These are phyloP conservation scores for Cheilosia vernalis DNA, from an alignment of 2,888 invertebrate genomes.

Conservation along the genomic window DNA sequence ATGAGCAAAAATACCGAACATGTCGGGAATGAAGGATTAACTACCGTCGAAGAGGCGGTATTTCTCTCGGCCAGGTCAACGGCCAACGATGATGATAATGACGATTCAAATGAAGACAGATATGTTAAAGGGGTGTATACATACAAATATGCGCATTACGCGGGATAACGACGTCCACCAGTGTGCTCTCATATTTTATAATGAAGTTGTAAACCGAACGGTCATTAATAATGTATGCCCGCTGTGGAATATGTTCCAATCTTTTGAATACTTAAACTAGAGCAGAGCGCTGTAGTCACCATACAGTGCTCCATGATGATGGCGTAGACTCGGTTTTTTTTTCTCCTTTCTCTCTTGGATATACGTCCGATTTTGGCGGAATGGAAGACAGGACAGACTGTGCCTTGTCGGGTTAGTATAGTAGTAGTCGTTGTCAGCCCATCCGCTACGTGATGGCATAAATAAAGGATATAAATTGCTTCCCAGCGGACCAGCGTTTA, in stretches of 20 bases:
- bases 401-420: conserved; percentile 2
- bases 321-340: neutral
- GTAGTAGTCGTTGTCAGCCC: conserved; percentile 10
- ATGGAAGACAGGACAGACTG: neutral
- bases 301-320: neutral
- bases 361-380: neutral
- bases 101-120: neutral
- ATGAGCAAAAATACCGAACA: neutral
- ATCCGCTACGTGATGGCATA: conserved; percentile 17
- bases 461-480: conserved; percentile 19
- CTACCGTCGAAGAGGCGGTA: neutral
- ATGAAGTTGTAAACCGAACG: conserved; percentile 34
- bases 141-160: conserved; percentile 11
- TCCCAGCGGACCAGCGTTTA: conserved; percentile 15
- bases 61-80: neutral
- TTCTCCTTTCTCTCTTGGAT: neutral
- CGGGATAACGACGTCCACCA: conserved; percentile 1
- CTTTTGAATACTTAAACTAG: conserved; percentile 19
- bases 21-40: conserved; percentile 3
- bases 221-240: conserved; percentile 28
- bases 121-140: neutral
- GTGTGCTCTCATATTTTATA: conserved; percentile 20
- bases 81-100: neutral
- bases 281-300: neutral
- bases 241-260: conserved; percentile 10